A percentile compares a stretch with the other conserved stretches of the same genome.
Conservation (phyloP, 2,113 vertebrate genomes). For the Trematocara unimaculatum region DNA sequence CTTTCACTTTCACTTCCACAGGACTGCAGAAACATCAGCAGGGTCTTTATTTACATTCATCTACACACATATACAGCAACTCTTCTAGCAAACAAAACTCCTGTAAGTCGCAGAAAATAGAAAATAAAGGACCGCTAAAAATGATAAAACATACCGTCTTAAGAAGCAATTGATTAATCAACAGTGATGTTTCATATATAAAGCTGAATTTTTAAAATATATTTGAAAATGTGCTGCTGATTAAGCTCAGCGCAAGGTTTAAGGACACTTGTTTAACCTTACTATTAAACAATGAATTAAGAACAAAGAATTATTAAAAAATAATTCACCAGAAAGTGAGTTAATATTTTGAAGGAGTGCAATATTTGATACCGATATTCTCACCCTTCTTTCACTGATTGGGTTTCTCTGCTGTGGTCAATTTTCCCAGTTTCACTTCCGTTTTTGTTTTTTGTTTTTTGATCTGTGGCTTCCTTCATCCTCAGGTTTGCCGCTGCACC, state of each 20-base stretch:
- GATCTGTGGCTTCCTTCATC: not conserved
- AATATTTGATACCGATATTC: not conserved
- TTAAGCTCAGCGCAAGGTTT: not conserved
- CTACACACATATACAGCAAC: not conserved
- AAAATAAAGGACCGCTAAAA: not conserved
- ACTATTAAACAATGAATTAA: not conserved
- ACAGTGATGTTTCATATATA: not conserved
- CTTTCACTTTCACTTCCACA: slow-evolving; percentile 60
- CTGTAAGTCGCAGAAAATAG: not conserved
- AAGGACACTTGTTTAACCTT: not conserved
- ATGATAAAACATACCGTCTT: accelerated
- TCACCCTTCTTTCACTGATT: not conserved
- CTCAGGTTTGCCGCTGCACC: not conserved
- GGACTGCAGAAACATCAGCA: not conserved
- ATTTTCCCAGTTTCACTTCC: not conserved
- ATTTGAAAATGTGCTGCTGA: not conserved
- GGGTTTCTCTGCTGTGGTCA: not conserved
- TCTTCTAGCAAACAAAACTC: not conserved
- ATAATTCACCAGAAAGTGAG: not conserved
- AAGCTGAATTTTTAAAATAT: not conserved
- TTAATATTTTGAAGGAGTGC: not conserved
- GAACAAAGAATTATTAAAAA: not conserved
- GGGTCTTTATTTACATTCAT: not conserved
- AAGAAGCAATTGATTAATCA: not conserved
- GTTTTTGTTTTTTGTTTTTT: not conserved